phyloP scores from a whole-genome alignment of 2,888 invertebrate species.

The Lasioglossum marginatum region DNA sequence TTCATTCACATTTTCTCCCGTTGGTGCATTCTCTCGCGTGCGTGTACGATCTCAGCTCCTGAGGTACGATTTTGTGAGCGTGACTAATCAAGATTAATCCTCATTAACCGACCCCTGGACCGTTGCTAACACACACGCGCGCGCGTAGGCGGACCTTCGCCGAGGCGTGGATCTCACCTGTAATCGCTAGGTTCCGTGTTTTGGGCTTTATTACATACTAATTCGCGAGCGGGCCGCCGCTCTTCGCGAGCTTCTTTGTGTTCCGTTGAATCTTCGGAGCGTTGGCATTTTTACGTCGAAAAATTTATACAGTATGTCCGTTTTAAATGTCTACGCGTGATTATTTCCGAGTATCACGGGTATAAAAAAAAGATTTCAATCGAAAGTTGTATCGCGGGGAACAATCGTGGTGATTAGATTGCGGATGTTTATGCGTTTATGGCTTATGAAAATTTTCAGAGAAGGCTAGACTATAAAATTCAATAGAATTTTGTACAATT shows the following conservation, averaged over 20 bases:
- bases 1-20: background rate
- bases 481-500: too few species aligned
- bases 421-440: too few species aligned
- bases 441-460: too few species aligned
- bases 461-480: too few species aligned
- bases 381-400: background rate
- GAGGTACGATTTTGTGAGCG: constrained; percentile 81
- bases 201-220: constrained; percentile 34
- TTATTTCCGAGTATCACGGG: too few species aligned
- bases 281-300: too few species aligned
- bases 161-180: constrained; percentile 65
- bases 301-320: too few species aligned
- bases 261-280: background rate
- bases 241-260: constrained; percentile 26
- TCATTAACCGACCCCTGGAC: constrained; percentile 60
- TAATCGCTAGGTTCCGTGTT: constrained; percentile 42
- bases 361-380: background rate
- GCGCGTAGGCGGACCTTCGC: constrained; percentile 20
- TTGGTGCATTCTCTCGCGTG: background rate
- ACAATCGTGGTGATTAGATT: background rate
- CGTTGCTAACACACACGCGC: constrained; percentile 60
- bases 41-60: constrained; percentile 84
- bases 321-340: too few species aligned
- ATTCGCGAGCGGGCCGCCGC: constrained; percentile 20
- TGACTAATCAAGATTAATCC: constrained; percentile 68